phyloP scores from a whole-genome alignment of 2,888 invertebrate genomes.

The Malacosoma neustria region DNA sequence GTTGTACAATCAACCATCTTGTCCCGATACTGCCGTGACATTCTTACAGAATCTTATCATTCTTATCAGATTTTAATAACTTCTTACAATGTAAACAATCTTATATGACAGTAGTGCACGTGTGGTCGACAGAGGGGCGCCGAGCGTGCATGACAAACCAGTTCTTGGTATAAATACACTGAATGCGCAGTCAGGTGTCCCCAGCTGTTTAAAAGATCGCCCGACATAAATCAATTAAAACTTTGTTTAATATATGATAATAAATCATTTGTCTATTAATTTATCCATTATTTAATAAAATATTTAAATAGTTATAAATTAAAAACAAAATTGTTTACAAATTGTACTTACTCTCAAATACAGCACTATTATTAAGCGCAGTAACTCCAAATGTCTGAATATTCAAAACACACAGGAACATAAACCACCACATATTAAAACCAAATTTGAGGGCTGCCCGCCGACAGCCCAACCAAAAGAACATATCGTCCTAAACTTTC shows the following conservation, averaged over 20 bases:
- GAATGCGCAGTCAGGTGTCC: slow-evolving; percentile 25
- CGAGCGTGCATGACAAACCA: slow-evolving; percentile 36
- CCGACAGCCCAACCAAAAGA: slow-evolving; percentile 70
- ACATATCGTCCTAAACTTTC: slow-evolving; percentile 66
- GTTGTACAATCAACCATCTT: too few species aligned
- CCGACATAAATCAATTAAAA: slow-evolving; percentile 17
- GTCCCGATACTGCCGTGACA: slow-evolving; percentile 25
- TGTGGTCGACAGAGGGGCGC: slow-evolving; percentile 16
- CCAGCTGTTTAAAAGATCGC: slow-evolving; percentile 29
- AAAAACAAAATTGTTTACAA: slow-evolving; percentile 30
- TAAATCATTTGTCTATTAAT: background rate
- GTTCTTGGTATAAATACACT: slow-evolving; percentile 38
- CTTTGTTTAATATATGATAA: slow-evolving; percentile 19
- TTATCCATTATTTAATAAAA: background rate
- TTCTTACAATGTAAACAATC: slow-evolving; percentile 19
- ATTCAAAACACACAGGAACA: slow-evolving; percentile 62
- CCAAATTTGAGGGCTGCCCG: slow-evolving; percentile 69
- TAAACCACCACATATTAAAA: slow-evolving; percentile 71
- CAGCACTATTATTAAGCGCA: slow-evolving; percentile 45
- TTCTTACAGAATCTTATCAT: slow-evolving; percentile 19
- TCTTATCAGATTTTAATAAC: slow-evolving; percentile 16
- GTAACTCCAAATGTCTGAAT: slow-evolving; percentile 52
- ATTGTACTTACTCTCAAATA: slow-evolving; percentile 48
- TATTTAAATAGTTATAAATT: slow-evolving; percentile 9
- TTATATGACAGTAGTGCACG: slow-evolving; percentile 18